A percentile compares a stretch with the other conserved stretches of the same genome.
Evolutionary conservation across 1,140 invertebrate species (phyloP).

Genomic region (Drosophila bipectinata): DNA sequence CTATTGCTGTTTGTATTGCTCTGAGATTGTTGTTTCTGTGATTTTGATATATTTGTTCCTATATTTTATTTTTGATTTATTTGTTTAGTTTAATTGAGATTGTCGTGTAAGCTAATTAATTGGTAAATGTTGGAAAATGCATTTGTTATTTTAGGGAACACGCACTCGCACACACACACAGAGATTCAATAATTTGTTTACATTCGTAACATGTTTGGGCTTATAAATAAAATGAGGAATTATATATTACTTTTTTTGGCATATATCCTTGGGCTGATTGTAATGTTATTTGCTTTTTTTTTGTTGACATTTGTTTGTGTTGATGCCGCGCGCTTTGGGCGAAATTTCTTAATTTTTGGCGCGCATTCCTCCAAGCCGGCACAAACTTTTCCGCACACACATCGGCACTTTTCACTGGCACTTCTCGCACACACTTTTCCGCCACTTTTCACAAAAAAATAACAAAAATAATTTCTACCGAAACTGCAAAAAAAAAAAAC

Average conservation of each 20-base stretch:
- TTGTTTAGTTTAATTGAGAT: slow-evolving; percentile 30
- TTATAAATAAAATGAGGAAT: background rate
- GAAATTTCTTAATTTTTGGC: slow-evolving; percentile 51
- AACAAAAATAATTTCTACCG: slow-evolving; percentile 3
- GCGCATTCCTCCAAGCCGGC: slow-evolving; percentile 49
- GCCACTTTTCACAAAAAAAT: background rate
- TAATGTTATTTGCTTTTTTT: background rate
- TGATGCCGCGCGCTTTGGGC: slow-evolving; percentile 10
- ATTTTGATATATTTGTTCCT: slow-evolving; percentile 5
- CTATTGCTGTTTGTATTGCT: slow-evolving; percentile 7
- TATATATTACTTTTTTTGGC: slow-evolving; percentile 21
- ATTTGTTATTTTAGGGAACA: slow-evolving; percentile 3
- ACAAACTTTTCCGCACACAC: slow-evolving; percentile 15
- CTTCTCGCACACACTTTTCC: background rate
- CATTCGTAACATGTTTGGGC: background rate
- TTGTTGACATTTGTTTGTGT: slow-evolving; percentile 4
- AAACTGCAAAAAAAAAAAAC: slow-evolving; percentile 18
- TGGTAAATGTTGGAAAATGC: slow-evolving; percentile 9
- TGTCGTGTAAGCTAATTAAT: slow-evolving; percentile 27
- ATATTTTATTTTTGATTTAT: background rate
- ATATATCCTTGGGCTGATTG: slow-evolving; percentile 13
- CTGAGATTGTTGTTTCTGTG: background rate
- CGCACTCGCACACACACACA: background rate
- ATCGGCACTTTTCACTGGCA: slow-evolving; percentile 1
- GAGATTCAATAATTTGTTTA: slow-evolving; percentile 23